A percentile compares a stretch with the other conserved stretches of the same genome.
These are phyloP conservation scores for Sphaerodactylus townsendi DNA, from an alignment of 2,113 vertebrate genomes.

Conservation along the genomic window DNA sequence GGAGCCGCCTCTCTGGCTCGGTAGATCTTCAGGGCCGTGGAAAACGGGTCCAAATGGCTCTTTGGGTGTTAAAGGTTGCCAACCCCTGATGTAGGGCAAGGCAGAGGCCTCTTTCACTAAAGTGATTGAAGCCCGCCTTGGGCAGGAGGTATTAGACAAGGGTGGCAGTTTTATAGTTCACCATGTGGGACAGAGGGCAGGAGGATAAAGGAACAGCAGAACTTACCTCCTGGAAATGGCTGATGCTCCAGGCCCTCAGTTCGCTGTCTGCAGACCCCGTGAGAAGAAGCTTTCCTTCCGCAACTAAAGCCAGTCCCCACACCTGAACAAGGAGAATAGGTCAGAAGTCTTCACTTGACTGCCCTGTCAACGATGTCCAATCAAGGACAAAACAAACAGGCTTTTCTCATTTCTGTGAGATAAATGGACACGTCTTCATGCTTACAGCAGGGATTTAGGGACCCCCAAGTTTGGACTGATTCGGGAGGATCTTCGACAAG, in stretches of 20 bases:
- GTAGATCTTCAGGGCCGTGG: no score
- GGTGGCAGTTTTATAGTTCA: no score
- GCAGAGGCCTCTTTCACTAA: not conserved
- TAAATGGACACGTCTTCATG: not conserved
- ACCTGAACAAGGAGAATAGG: constrained; percentile 74
- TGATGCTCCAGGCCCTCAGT: constrained; percentile 90
- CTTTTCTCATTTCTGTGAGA: not conserved
- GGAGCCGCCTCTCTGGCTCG: no score
- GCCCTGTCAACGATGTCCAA: not conserved
- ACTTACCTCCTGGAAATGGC: constrained; percentile 72
- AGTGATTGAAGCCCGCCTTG: not conserved
- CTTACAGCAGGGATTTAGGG: not conserved
- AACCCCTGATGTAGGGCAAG: no score
- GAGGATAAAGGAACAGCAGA: not conserved
- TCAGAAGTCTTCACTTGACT: not conserved
- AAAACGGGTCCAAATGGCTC: no score
- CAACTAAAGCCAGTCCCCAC: constrained; percentile 88
- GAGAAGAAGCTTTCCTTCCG: constrained; percentile 83
- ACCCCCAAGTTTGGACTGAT: no score
- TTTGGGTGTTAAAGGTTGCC: no score
- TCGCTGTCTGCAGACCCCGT: constrained; percentile 94
- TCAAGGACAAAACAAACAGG: not conserved
- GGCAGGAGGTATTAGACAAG: not conserved
- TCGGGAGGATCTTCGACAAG: no score
- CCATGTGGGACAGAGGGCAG: not conserved